Evolutionary conservation across 1,140 invertebrate species (phyloP).

Genomic region (Macrocentrus cingulum): DNA sequence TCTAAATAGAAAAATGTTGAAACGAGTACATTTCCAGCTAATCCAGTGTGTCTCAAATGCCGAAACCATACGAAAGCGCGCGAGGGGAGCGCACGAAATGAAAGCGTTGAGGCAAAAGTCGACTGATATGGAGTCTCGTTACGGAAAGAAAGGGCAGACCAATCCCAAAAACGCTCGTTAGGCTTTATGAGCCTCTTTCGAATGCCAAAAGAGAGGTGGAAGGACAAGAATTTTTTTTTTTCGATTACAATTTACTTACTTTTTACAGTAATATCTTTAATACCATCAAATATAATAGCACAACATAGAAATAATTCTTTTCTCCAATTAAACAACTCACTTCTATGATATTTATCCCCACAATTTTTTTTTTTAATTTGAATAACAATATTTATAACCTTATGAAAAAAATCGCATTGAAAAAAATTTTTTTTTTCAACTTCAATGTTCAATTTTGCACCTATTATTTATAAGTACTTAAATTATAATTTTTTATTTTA

Average conservation of each 20-base stretch:
- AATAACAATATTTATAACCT: no score
- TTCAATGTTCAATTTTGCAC: no score
- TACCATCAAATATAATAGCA: not conserved
- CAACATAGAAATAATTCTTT: no score
- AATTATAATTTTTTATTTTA: no score
- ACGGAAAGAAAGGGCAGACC: conserved; percentile 38
- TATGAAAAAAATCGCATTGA: no score
- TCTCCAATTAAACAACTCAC: no score
- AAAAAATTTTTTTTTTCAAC: no score
- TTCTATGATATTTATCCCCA: no score
- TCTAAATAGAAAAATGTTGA: not conserved
- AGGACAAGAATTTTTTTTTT: conserved; percentile 42
- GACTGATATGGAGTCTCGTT: conserved; percentile 33
- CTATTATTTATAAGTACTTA: no score
- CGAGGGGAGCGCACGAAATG: not conserved
- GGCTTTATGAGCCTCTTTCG: conserved; percentile 34
- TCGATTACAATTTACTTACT: not conserved
- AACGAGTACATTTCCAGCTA: not conserved
- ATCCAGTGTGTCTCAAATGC: not conserved
- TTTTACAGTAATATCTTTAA: not conserved
- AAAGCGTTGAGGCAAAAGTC: not conserved
- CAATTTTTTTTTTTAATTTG: no score
- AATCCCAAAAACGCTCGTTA: conserved; percentile 45
- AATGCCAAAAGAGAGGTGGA: conserved; percentile 20
- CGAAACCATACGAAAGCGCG: not conserved